Conservation (phyloP, 2,888 invertebrate genomes). For the Heteromyza rotundicornis region DNA sequence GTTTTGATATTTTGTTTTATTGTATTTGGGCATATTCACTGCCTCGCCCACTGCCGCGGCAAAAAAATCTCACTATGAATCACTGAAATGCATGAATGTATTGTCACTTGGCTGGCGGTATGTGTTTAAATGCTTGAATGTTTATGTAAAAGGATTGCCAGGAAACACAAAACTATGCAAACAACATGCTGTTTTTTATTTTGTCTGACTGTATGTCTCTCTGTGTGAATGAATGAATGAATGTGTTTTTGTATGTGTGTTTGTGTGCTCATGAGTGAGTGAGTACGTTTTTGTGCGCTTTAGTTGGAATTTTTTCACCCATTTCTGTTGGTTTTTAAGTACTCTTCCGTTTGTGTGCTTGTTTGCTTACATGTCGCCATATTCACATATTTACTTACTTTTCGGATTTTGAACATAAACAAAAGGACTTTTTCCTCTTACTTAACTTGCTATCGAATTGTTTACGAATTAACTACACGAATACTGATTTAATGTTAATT, state of each 20-base stretch:
- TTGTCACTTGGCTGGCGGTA: neutral
- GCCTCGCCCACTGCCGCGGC: neutral
- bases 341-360: too few relatives aligned
- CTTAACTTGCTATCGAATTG: too few relatives aligned
- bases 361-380: neutral
- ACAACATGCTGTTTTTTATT: neutral
- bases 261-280: neutral
- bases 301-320: neutral
- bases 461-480: too few relatives aligned
- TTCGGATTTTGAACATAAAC: too few relatives aligned
- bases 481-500: too few relatives aligned
- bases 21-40: neutral
- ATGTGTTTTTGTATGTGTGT: neutral
- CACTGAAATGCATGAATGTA: neutral
- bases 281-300: neutral
- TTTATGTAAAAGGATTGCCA: neutral
- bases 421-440: too few relatives aligned
- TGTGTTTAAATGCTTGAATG: neutral
- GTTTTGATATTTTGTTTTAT: too few relatives aligned
- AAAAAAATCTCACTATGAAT: too few relatives aligned
- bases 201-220: neutral
- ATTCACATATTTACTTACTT: too few relatives aligned
- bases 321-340: neutral
- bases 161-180: neutral
- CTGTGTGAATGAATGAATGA: neutral